A percentile compares a stretch with the other conserved stretches of the same genome.
Conservation (phyloP, 2,797 vertebrate species). For the Microctenopoma steveboyesi region DNA sequence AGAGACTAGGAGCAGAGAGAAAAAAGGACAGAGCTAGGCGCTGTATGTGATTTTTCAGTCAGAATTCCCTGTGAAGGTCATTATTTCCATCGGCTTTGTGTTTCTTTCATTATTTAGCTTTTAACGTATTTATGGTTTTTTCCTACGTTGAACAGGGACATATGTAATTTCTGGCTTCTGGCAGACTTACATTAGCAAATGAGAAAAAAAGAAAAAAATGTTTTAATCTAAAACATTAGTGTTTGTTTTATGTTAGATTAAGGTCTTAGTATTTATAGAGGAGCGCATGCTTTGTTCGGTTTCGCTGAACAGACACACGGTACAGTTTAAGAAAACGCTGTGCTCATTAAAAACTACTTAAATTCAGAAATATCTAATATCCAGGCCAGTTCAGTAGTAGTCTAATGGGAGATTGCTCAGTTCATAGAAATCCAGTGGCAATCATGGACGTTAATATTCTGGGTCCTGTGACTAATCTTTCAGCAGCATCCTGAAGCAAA, state of each 20-base stretch:
- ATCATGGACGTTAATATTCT: not conserved
- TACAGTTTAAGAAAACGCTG: too few relatives aligned
- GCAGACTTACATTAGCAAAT: too few relatives aligned
- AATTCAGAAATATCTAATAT: conserved; percentile 1
- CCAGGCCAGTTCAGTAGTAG: not conserved
- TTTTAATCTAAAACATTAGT: too few relatives aligned
- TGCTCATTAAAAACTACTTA: not conserved
- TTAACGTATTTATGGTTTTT: not conserved
- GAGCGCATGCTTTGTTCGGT: too few relatives aligned
- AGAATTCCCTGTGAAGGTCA: not conserved
- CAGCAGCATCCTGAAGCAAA: conserved; percentile 12
- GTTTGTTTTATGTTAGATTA: too few relatives aligned
- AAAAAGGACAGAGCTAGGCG: not conserved
- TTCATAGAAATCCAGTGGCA: not conserved
- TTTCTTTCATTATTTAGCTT: not conserved
- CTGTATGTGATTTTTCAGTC: not conserved
- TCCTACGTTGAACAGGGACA: not conserved
- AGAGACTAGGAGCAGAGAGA: conserved; percentile 27
- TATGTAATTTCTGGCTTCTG: not conserved
- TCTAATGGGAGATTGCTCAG: conserved; percentile 12
- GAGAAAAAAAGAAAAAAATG: too few relatives aligned
- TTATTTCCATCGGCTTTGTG: not conserved
- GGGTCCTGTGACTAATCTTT: not conserved
- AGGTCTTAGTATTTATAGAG: too few relatives aligned
- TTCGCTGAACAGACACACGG: too few relatives aligned